These are phyloP conservation scores for Mobula hypostoma DNA, from an alignment of 2,113 vertebrate genomes.

Conservation along the genomic window DNA sequence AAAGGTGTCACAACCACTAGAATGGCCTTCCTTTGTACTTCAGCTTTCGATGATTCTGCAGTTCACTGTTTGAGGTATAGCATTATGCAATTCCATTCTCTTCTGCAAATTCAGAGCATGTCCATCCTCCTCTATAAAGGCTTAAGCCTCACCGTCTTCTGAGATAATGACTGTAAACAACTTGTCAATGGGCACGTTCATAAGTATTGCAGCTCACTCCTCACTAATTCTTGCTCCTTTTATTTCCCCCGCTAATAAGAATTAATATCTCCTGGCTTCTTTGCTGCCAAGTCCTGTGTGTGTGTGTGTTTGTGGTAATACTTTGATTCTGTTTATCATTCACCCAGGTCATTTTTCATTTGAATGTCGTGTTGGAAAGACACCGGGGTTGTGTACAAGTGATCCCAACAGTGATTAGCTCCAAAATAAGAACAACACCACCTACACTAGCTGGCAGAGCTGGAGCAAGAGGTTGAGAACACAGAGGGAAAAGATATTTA, in stretches of 20 bases:
- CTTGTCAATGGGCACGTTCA: neutral
- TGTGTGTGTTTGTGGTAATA: neutral
- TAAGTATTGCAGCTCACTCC: neutral
- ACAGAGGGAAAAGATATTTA: neutral
- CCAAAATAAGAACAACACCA: neutral
- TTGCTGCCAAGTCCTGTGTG: neutral
- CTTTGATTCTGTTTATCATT: neutral
- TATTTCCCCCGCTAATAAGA: neutral
- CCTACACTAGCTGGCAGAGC: slow-evolving; percentile 38
- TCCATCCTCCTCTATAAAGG: neutral
- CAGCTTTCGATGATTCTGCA: neutral
- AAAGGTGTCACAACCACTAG: neutral
- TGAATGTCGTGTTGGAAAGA: slow-evolving; percentile 4
- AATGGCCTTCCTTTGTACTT: neutral
- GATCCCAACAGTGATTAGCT: neutral
- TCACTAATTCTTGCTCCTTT: neutral
- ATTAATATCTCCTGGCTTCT: neutral
- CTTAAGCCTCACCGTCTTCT: neutral
- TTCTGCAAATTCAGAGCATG: neutral
- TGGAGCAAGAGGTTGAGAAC: slow-evolving; percentile 3
- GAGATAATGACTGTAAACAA: neutral
- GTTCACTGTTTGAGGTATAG: neutral
- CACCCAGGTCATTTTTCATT: neutral
- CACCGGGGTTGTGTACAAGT: neutral
- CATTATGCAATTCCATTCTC: neutral